phyloP scores from a whole-genome alignment of 92 coral and sea anemone genomes.

The Bergia puertoricense region DNA sequence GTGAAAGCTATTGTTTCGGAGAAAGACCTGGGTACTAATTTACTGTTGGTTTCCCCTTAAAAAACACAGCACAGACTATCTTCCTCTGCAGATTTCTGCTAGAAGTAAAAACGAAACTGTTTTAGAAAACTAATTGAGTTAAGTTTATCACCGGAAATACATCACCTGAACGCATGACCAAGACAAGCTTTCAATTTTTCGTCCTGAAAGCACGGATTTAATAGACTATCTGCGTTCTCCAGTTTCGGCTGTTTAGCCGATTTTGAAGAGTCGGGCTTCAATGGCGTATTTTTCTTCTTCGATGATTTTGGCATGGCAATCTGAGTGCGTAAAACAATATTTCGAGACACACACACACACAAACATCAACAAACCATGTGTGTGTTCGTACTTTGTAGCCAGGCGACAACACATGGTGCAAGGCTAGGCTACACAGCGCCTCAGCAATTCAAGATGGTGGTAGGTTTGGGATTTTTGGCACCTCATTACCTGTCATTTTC shows the following conservation, averaged over 20 bases:
- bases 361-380: background rate
- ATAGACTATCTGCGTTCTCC: slow-evolving; percentile 22
- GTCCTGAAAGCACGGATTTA: slow-evolving; percentile 60
- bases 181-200: slow-evolving; percentile 70
- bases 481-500: background rate
- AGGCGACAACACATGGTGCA: background rate
- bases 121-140: too few relatives aligned
- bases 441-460: slow-evolving; percentile 89
- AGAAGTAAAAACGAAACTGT: background rate
- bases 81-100: background rate
- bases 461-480: slow-evolving; percentile 49
- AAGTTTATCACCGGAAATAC: background rate
- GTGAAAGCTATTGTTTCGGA: too few relatives aligned
- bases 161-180: slow-evolving; percentile 77
- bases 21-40: too few relatives aligned
- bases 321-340: background rate
- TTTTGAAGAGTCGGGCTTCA: background rate
- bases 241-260: slow-evolving; percentile 53
- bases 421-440: slow-evolving; percentile 42
- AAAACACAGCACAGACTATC: background rate
- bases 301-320: slow-evolving; percentile 52
- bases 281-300: slow-evolving; percentile 42
- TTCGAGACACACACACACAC: too few relatives aligned
- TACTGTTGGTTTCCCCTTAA: too few relatives aligned
- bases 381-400: background rate